Base-by-base conservation (phyloP, 2,113 vertebrate genomes). In the Okapia johnstoni region DNA sequence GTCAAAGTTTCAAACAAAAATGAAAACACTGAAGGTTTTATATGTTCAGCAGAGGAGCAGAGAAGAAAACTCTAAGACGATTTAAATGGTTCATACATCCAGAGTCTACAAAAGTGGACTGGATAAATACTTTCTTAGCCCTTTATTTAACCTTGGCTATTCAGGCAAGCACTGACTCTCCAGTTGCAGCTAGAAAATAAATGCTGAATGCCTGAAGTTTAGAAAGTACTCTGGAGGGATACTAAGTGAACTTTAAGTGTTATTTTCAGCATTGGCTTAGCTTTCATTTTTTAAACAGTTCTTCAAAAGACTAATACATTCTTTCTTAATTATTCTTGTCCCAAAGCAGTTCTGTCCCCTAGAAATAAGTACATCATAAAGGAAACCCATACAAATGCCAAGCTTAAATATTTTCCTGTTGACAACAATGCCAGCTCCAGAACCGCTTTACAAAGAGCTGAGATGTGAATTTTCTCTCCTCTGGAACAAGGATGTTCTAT, bases 221-320 rank as follows among this genome's bases (percentile, higher is more conserved):
- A 88, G 63, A 96, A 93, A 93, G 80, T 77, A 25, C 80, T 97
- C 87, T 95, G 85, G 73, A 97, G 43, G 80, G 73, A 97, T 33
- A 94, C 80, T 73, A 70, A 70, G 33, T 77, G 84, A 95, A 86
- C 92, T 94, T 96, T 85, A 96, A 94, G 58, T 80, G 88, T 96
- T 93, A 93, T 96, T 97, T 96, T 96, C 93, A 96, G 87, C 85
- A 90, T 66, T 85, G 86, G 87, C 94, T 97, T 94, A 96, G 87
- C 73, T 85, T 97, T 97, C 84, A 87, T 81, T 95, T 80, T 98
- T 96, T 94, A 96, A 97, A 97, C 25, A 55, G n/a, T 91, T 94
- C 79, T 97, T 96, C 83, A 92, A 96, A 97, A 97, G 93, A 92
- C 87, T 25, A 85, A 92, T 90, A 80, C 23, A 54, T 92, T 94